phyloP scores from a whole-genome alignment of 2,888 invertebrate species.

The Hirtodrosophila alboralis region DNA sequence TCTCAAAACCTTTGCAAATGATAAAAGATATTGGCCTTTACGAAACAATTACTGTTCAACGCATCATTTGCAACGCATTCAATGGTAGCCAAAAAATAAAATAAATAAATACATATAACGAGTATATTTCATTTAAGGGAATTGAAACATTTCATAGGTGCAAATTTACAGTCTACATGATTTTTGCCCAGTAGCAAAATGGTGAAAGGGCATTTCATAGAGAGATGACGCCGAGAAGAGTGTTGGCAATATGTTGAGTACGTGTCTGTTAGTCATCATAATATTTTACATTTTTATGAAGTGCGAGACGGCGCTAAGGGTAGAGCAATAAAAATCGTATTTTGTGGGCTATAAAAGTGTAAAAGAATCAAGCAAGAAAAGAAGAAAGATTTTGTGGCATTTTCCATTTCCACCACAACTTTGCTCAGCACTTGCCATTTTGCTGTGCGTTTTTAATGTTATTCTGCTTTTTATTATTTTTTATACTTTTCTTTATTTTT shows the following conservation, averaged over 20 bases:
- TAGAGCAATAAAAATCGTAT: slow-evolving; percentile 73
- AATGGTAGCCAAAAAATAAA: slow-evolving; percentile 10
- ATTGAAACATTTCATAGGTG: slow-evolving; percentile 28
- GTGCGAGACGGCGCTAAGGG: slow-evolving; percentile 63
- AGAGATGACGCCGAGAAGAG: slow-evolving; percentile 6
- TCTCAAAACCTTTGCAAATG: not conserved
- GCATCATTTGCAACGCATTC: slow-evolving; percentile 28
- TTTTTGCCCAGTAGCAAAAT: slow-evolving; percentile 44
- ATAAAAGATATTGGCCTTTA: slow-evolving; percentile 22
- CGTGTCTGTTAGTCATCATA: slow-evolving; percentile 71
- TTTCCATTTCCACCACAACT: slow-evolving; percentile 44
- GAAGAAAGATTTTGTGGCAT: slow-evolving; percentile 10
- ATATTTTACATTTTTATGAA: slow-evolving; percentile 79
- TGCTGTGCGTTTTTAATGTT: slow-evolving; percentile 46
- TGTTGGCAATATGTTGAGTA: slow-evolving; percentile 53
- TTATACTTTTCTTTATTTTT: slow-evolving; percentile 53
- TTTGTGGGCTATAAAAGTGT: slow-evolving; percentile 73
- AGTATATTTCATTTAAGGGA: slow-evolving; percentile 24
- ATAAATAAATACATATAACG: slow-evolving; percentile 10
- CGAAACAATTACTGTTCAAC: slow-evolving; percentile 39
- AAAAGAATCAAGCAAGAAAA: slow-evolving; percentile 40
- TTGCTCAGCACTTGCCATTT: slow-evolving; percentile 38
- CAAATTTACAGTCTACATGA: slow-evolving; percentile 44
- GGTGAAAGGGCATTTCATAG: slow-evolving; percentile 33
- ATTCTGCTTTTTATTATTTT: slow-evolving; percentile 39